Base-by-base conservation (phyloP, 2,888 invertebrate species). In the Colostygia pectinataria region DNA sequence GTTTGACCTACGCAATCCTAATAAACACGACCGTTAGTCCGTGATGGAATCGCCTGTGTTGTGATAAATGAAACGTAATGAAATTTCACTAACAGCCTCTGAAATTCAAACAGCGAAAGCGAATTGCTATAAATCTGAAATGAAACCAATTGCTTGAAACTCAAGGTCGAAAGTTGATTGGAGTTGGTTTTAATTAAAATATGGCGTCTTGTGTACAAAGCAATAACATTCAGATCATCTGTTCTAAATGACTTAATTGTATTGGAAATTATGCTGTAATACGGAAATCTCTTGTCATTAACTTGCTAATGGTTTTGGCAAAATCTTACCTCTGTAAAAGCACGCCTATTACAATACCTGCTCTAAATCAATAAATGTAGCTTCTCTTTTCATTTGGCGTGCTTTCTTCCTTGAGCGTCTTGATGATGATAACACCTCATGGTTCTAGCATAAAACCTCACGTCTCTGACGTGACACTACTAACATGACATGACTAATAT, bases 51-150 rank as follows among this genome's bases (percentile, higher is more conserved):
- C 68, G 66, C 63, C 61, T 61, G 57, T 57, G 65, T 61, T 61
- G 56, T 64, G 65, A 71, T 66, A 62, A 59, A 65, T 63, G 62
- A 66, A 66, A 65, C 61, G 66, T 70, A 71, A 73, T 69, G 66
- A 69, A 70, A 69, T 69, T 72, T 71, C 68, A 69, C 68, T 59
- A 65, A 66, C 66, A 63, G 58, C 46, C 55, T 58, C 54, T 45
- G 38, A 14, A 29, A 46, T 31, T 41, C 58, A 41, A 71, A 71
- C 55, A 61, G 39, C 49, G 58, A 66, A 60, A 54, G 54, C 34
- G 34, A 42, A 39, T 24, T 40, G 37, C 15, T 37, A 27, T 12
- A 39, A 58, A 12, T 25, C 37, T 33, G 61, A 57, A 59, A 37
- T 48, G 29, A 42, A n/a, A 27, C 52, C 37, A 61, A 65, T 34